Conservation (phyloP, 2,797 vertebrate species). For the Acipenser transmontanus region DNA sequence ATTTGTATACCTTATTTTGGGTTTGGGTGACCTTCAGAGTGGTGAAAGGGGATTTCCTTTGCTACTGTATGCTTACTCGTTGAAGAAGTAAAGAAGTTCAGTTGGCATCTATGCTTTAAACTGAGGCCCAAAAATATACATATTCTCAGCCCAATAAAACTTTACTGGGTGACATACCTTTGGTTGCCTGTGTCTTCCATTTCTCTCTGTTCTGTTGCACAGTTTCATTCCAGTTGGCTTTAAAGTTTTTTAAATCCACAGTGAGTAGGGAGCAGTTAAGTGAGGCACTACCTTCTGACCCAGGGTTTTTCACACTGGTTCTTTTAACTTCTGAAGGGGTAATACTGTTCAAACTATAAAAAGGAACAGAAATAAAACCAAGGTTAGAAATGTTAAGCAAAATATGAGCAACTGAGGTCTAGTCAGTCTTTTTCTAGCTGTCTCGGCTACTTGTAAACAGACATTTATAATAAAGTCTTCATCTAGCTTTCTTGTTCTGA, state of each 20-base stretch:
- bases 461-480: too few species aligned
- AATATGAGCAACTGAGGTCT: too few species aligned
- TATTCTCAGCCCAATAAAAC: too few species aligned
- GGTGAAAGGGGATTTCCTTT: neutral
- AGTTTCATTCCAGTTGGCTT: constrained; percentile 77
- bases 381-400: too few species aligned
- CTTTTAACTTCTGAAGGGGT: constrained; percentile 68
- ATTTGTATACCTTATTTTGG: too few species aligned
- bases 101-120: too few species aligned
- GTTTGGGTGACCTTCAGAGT: neutral
- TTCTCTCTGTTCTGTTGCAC: constrained; percentile 79
- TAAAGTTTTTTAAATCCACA: constrained; percentile 79
- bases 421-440: too few species aligned
- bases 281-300: constrained; percentile 73
- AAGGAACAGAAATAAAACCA: constrained; percentile 14
- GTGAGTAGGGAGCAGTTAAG: constrained; percentile 72
- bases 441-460: too few species aligned
- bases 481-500: too few species aligned
- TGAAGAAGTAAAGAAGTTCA: neutral
- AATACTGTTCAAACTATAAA: constrained; percentile 74
- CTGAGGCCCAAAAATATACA: too few species aligned
- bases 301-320: constrained; percentile 69
- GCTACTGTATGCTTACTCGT: neutral
- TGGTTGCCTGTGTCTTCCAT: constrained; percentile 78
- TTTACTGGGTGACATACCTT: constrained; percentile 56